Evolutionary conservation across 2,797 vertebrate species (phyloP).

Genomic region (Oryzias dopingdopingensis): DNA sequence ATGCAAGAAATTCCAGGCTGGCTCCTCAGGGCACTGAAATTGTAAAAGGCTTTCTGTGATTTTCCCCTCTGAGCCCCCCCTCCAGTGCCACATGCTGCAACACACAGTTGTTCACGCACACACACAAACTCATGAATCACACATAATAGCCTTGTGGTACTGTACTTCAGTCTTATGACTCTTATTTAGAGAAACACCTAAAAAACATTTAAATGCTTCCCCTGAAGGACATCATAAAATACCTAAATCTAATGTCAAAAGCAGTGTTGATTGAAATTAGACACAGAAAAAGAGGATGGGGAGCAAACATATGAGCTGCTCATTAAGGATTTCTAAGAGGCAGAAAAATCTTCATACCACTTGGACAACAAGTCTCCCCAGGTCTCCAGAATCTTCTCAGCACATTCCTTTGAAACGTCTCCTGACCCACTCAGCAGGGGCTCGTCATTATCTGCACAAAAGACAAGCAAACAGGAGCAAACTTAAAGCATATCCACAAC

Average conservation of each 20-base stretch:
- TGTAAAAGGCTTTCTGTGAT: conserved; percentile 59
- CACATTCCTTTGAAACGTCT: conserved; percentile 98
- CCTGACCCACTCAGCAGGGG: conserved; percentile 95
- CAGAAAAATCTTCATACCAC: conserved; percentile 79
- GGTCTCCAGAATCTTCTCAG: conserved; percentile 97
- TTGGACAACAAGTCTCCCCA: conserved; percentile 98
- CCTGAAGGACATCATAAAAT: too few species aligned
- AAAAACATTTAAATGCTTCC: too few species aligned
- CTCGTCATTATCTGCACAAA: conserved; percentile 92
- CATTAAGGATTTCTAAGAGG: too few species aligned
- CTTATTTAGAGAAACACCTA: too few species aligned
- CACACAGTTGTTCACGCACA: conserved; percentile 15
- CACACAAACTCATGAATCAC: conserved; percentile 11
- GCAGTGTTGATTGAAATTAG: background rate
- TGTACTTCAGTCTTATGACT: background rate
- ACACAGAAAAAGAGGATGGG: conserved; percentile 4
- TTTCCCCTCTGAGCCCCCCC: conserved; percentile 26
- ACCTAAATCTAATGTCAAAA: too few species aligned
- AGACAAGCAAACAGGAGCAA: background rate
- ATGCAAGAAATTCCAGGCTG: conserved; percentile 54
- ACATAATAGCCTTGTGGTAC: conserved; percentile 28
- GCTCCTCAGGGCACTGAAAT: conserved; percentile 43
- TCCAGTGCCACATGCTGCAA: conserved; percentile 5
- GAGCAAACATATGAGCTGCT: conserved; percentile 2
- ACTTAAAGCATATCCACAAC: background rate